phyloP scores from a whole-genome alignment of 1,140 invertebrate genomes.

The Ridgeia piscesae region DNA sequence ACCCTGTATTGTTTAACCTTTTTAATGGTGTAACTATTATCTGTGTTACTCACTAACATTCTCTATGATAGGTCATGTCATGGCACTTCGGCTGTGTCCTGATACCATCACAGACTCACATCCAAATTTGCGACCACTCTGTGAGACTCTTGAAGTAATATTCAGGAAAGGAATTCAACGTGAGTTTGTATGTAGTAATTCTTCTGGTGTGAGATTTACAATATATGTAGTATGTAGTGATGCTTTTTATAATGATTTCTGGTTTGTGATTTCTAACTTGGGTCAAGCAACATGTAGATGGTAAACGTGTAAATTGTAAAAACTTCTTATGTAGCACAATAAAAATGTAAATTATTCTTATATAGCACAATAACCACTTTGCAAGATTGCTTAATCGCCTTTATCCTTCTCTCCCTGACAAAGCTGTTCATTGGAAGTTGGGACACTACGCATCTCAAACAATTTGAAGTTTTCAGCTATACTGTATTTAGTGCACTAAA shows the following conservation, averaged over 20 bases:
- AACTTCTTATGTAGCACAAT: too few species aligned
- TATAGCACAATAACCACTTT: too few species aligned
- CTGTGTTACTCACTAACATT: not conserved
- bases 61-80: conserved; percentile 13
- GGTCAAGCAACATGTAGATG: too few species aligned
- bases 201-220: not conserved
- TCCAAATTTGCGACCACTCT: conserved; percentile 35
- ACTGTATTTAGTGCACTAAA: too few species aligned
- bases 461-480: too few species aligned
- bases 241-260: too few species aligned
- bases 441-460: too few species aligned
- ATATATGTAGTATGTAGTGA: not conserved
- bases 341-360: too few species aligned
- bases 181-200: conserved; percentile 15
- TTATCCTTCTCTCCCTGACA: too few species aligned
- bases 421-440: too few species aligned
- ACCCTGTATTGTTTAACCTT: not conserved
- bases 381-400: too few species aligned
- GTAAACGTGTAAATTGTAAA: too few species aligned
- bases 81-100: not conserved
- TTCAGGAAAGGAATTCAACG: conserved; percentile 37
- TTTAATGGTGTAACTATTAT: not conserved
- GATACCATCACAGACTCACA: conserved; percentile 34
- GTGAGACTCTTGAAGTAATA: conserved; percentile 39
- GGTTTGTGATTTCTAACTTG: not conserved